Evolutionary conservation across 2,888 invertebrate genomes (phyloP), one percentile per base, ranked within the genome.

Genomic region (Drosophila mercatorum): DNA sequence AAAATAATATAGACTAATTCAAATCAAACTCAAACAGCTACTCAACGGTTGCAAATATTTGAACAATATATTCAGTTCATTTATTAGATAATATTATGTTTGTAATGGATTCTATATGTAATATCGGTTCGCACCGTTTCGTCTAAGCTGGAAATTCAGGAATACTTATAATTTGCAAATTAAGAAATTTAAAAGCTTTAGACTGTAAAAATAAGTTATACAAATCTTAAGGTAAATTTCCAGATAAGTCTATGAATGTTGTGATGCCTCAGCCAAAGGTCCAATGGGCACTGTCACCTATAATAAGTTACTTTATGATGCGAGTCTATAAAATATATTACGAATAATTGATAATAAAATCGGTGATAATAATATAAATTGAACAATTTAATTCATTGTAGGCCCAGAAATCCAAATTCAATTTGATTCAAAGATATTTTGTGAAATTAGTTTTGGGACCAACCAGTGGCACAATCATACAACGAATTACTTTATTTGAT

Each of bases 371-470:
- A 31, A 51, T 51, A 51, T 51, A 36, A 51, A 51, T 51, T 36
- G 17, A 36, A 51, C 12, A 22, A 22, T 51, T 51, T 51, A 0
- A 36, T 51, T 51, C 36, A 22, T 51, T 51, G 12, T 36, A 51
- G 51, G 4, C 7, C 51, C 7, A 51, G 12, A 22, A 34, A 51
- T 12, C 17, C 11, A 51, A 51, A 51, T 51, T 17, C 6, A 51
- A 34, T 17, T n/a, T 49, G 31, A 17, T 51, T 51, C 10, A 34
- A n/a, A n/a, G 31, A n/a, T 17, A 51, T 17, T 51, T 51, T 51
- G 62, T 63, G 51, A 70, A 71, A 51, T 60, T 38, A 49, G 36
- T 51, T 51, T 71, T 59, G 73, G 73, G 73, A 73, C 73, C 73
- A 73, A 66, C 57, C 28, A 53, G 51, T 68, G 52, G 51, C 49